Evolutionary conservation across 2,113 vertebrate species (phyloP).

Genomic region (Galemys pyrenaicus): DNA sequence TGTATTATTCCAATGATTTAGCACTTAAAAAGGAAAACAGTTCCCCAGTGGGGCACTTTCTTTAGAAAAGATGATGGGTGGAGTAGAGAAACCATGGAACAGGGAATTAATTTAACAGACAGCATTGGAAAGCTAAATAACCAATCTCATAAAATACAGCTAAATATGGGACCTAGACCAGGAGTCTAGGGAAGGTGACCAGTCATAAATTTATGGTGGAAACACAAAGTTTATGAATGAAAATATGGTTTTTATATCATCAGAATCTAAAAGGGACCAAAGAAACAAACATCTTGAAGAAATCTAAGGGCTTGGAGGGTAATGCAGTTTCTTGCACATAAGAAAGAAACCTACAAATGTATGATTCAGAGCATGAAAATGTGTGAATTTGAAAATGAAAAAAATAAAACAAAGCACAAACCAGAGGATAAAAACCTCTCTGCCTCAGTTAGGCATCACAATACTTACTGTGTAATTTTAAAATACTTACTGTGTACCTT

Average conservation of each 20-base stretch:
- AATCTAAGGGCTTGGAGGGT: background rate
- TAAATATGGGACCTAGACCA: slow-evolving; percentile 50
- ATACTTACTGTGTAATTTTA: too few relatives aligned
- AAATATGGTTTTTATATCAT: background rate
- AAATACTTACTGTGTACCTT: too few relatives aligned
- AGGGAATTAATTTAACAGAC: slow-evolving; percentile 69
- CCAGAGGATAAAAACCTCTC: too few relatives aligned
- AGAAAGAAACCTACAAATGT: background rate
- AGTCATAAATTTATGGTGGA: slow-evolving; percentile 53
- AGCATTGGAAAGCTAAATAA: slow-evolving; percentile 49
- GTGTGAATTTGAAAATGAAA: background rate
- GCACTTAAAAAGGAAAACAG: background rate
- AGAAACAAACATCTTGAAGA: slow-evolving; percentile 10
- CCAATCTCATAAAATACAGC: slow-evolving; percentile 33
- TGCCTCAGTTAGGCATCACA: too few relatives aligned
- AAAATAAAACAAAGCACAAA: too few relatives aligned
- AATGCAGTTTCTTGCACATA: background rate
- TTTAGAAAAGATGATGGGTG: slow-evolving; percentile 38
- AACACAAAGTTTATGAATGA: slow-evolving; percentile 18
- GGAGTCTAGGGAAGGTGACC: slow-evolving; percentile 43
- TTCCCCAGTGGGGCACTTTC: background rate
- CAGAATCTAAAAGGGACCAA: background rate
- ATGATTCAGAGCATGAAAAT: background rate
- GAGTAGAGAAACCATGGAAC: background rate
- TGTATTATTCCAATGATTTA: background rate